Conservation (phyloP, 2,888 invertebrate species). For the Tipula vernalis region DNA sequence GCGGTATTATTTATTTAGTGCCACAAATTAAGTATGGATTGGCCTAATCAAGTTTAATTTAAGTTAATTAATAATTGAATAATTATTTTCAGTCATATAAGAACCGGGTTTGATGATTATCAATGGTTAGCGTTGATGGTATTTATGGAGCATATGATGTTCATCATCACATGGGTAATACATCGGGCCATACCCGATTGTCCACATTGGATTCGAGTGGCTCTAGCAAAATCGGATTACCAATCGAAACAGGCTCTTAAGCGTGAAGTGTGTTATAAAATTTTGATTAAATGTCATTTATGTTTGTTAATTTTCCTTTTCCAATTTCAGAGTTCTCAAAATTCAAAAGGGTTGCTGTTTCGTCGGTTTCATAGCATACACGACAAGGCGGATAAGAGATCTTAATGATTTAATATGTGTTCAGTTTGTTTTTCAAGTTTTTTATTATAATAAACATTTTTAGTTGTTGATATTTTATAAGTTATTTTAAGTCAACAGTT, state of each 20-base stretch:
- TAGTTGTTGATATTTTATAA: background rate
- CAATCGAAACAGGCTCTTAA: conserved; percentile 51
- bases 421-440: background rate
- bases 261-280: conserved; percentile 13
- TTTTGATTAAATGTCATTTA: background rate
- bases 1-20: conserved; percentile 55
- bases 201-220: conserved; percentile 52
- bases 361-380: background rate
- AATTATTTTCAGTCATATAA: conserved; percentile 25
- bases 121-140: conserved; percentile 42
- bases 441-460: background rate
- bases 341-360: background rate
- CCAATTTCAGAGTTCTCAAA: background rate
- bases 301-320: background rate
- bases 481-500: too few species aligned
- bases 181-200: conserved; percentile 57
- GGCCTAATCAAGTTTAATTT: too few species aligned
- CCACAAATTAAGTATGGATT: conserved; percentile 41
- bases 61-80: background rate
- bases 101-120: conserved; percentile 22
- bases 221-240: conserved; percentile 46
- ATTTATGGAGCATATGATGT: conserved; percentile 52
- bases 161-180: conserved; percentile 49
- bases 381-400: background rate
- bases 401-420: background rate